A percentile compares a stretch with the other conserved stretches of the same genome.
phyloP scores from a whole-genome alignment of 2,888 invertebrate genomes.

The Drosophila longiperda region DNA sequence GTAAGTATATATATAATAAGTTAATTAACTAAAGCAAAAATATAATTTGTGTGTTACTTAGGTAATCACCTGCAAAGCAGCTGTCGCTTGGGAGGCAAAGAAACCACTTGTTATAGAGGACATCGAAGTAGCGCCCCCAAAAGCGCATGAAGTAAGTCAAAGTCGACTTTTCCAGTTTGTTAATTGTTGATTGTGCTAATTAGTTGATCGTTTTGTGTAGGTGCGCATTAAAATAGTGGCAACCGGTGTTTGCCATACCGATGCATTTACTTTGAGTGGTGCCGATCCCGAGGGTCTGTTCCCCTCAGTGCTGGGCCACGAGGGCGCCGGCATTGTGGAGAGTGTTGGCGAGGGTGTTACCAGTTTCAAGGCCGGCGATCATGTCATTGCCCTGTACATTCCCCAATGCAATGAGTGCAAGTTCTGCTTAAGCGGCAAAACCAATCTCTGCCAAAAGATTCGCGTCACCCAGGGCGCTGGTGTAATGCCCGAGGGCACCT shows the following conservation, averaged over 20 bases:
- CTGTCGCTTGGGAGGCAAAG: constrained; percentile 98
- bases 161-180: constrained; percentile 14
- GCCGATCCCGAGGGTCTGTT: constrained; percentile 96
- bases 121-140: constrained; percentile 97
- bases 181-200: too few species aligned
- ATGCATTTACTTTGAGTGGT: constrained; percentile 95
- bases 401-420: constrained; percentile 99
- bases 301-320: constrained; percentile 97
- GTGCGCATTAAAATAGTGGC: constrained; percentile 90
- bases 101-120: constrained; percentile 95
- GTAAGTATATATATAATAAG: constrained; percentile 46
- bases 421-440: constrained; percentile 97
- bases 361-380: constrained; percentile 94
- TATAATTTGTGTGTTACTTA: constrained; percentile 74
- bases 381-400: constrained; percentile 98
- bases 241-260: constrained; percentile 96
- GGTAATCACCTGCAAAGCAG: constrained; percentile 96
- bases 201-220: constrained; percentile 19
- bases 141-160: constrained; percentile 92
- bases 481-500: constrained; percentile 96
- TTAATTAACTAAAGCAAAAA: constrained; percentile 9
- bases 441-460: constrained; percentile 98
- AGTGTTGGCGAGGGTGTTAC: constrained; percentile 97
- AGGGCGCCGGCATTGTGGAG: constrained; percentile 98
- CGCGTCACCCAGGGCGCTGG: constrained; percentile 94